Conservation (phyloP, 2,888 invertebrate genomes). For the Andrena haemorrhoa region DNA sequence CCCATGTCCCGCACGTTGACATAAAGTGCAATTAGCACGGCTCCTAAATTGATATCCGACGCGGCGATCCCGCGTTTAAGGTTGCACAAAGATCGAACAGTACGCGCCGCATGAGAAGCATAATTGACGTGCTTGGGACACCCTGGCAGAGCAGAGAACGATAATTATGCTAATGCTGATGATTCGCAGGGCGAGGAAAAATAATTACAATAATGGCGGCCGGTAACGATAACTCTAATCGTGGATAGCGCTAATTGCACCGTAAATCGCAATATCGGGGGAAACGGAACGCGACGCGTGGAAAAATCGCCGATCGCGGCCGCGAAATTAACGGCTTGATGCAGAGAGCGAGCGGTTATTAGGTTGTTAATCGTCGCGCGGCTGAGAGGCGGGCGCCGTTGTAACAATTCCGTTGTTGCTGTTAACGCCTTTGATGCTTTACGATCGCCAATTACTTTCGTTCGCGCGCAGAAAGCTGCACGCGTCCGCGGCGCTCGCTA, state of each 20-base stretch:
- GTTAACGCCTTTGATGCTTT: conserved; percentile 80
- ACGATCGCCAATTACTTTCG: conserved; percentile 79
- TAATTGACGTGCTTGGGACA: conserved; percentile 24
- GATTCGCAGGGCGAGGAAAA: conserved; percentile 16
- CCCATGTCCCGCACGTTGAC: neutral
- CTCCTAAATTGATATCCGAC: neutral
- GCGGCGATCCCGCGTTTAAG: neutral
- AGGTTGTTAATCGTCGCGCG: conserved; percentile 70
- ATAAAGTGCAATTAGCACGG: neutral
- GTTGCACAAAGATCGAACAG: conserved; percentile 8
- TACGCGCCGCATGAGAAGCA: neutral
- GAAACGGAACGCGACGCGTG: conserved; percentile 19
- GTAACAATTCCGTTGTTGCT: conserved; percentile 75
- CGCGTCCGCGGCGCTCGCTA: neutral
- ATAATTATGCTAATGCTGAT: conserved; percentile 37
- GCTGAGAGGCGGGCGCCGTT: conserved; percentile 42
- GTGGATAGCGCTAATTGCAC: conserved; percentile 35
- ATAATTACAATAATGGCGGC: conserved; percentile 29
- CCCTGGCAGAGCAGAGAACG: neutral
- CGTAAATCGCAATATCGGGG: conserved; percentile 8
- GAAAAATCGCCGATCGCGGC: conserved; percentile 10
- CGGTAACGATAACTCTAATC: conserved; percentile 37
- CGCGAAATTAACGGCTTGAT: conserved; percentile 9
- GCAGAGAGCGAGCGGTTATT: conserved; percentile 53
- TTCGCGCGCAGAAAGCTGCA: conserved; percentile 22